Conservation (phyloP, 1,140 invertebrate genomes). For the Drosophila ananassae region DNA sequence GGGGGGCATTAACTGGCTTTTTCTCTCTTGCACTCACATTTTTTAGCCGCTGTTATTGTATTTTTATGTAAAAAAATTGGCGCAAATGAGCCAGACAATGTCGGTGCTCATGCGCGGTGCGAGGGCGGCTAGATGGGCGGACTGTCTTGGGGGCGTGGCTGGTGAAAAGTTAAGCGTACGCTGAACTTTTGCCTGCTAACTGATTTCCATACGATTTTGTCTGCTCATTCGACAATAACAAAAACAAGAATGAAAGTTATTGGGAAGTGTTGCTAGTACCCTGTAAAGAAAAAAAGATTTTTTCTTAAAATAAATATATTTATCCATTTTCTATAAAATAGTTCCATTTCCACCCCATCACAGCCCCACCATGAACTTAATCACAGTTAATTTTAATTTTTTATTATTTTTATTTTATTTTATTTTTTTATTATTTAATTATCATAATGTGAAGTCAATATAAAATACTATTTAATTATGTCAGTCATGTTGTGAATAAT, state of each 20-base stretch:
- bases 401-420: neutral
- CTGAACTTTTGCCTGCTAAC: constrained; percentile 77
- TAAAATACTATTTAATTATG: neutral
- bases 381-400: too few species aligned
- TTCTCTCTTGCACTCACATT: constrained; percentile 22
- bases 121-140: constrained; percentile 19
- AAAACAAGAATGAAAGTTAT: neutral
- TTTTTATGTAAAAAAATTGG: constrained; percentile 80
- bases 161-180: constrained; percentile 77
- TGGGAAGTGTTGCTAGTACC: neutral
- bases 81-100: constrained; percentile 82
- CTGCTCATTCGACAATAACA: constrained; percentile 49
- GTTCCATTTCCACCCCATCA: too few species aligned
- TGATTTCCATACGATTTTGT: constrained; percentile 83
- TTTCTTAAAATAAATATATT: too few species aligned
- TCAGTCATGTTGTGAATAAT: too few species aligned
- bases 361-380: too few species aligned
- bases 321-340: too few species aligned
- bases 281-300: neutral
- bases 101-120: constrained; percentile 76
- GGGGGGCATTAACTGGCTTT: constrained; percentile 33
- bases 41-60: constrained; percentile 52
- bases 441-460: neutral
- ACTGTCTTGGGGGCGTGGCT: constrained; percentile 16
- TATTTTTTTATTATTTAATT: neutral